Evolutionary conservation across 2,888 invertebrate species (phyloP).

Genomic region (Leptogaster cylindrica): DNA sequence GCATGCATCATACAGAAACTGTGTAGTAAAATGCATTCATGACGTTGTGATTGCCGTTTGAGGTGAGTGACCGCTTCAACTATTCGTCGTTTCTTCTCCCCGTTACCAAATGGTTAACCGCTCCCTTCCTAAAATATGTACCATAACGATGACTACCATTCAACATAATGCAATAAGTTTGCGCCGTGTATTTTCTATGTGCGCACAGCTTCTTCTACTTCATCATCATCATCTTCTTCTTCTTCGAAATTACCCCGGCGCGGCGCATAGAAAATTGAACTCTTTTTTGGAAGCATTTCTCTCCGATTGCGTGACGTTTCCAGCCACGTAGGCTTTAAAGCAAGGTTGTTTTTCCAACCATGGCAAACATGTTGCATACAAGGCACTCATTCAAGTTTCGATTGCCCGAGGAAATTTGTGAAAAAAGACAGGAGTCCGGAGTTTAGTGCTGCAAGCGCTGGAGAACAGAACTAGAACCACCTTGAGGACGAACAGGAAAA

Average conservation of each 20-base stretch:
- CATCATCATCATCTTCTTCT: no score
- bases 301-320: neutral
- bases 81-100: neutral
- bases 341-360: no score
- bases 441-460: no score
- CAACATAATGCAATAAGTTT: neutral
- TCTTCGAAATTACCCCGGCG: no score
- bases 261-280: neutral
- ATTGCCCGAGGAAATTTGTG: no score
- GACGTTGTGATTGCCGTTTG: neutral
- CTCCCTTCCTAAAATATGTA: neutral
- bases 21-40: neutral
- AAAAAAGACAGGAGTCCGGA: no score
- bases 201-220: neutral
- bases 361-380: no score
- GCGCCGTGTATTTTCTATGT: neutral
- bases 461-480: no score
- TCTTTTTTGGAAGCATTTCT: neutral
- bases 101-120: neutral
- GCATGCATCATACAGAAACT: neutral
- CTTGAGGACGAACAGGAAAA: no score
- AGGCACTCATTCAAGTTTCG: no score
- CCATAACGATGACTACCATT: neutral
- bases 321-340: no score
- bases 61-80: neutral